These are phyloP conservation scores for Oscheius sp. DNA, from an alignment of 2,888 invertebrate genomes.

Conservation along the genomic window DNA sequence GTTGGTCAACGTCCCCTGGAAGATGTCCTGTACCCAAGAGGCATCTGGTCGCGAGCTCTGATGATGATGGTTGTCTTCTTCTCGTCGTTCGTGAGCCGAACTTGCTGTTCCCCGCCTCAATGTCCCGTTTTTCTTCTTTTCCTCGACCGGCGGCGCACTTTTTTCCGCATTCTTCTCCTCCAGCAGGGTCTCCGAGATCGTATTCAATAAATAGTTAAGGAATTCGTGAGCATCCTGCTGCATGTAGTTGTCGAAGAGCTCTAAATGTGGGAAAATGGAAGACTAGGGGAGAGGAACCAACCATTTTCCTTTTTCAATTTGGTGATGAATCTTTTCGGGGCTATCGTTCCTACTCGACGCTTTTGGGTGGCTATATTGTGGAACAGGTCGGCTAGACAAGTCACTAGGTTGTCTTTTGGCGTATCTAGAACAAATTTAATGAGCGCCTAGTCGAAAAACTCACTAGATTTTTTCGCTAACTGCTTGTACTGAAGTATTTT, in stretches of 20 bases:
- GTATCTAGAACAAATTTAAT: constrained; percentile 59
- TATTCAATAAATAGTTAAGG: constrained; percentile 97
- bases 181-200: constrained; percentile 93
- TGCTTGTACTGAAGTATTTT: constrained; percentile 83
- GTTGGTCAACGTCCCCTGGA: constrained; percentile 98
- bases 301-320: constrained; percentile 97
- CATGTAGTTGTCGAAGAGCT: constrained; percentile 95
- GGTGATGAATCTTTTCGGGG: constrained; percentile 99
- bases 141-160: neutral
- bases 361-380: constrained; percentile 99
- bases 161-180: constrained; percentile 63
- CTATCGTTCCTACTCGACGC: constrained; percentile 97
- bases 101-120: constrained; percentile 44
- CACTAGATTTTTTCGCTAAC: constrained; percentile 36
- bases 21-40: constrained; percentile 99
- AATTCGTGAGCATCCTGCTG: constrained; percentile 99
- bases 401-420: constrained; percentile 91
- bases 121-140: constrained; percentile 47
- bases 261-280: constrained; percentile 77
- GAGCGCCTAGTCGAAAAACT: constrained; percentile 55
- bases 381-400: constrained; percentile 97
- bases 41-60: constrained; percentile 78
- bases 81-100: constrained; percentile 36
- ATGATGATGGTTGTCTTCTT: constrained; percentile 2
- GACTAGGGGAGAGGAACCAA: constrained; percentile 72